Percentiles rank a stretch among this genome's conserved stretches.
Conservation (phyloP, 2,113 vertebrate genomes). For the Oreotragus oreotragus region DNA sequence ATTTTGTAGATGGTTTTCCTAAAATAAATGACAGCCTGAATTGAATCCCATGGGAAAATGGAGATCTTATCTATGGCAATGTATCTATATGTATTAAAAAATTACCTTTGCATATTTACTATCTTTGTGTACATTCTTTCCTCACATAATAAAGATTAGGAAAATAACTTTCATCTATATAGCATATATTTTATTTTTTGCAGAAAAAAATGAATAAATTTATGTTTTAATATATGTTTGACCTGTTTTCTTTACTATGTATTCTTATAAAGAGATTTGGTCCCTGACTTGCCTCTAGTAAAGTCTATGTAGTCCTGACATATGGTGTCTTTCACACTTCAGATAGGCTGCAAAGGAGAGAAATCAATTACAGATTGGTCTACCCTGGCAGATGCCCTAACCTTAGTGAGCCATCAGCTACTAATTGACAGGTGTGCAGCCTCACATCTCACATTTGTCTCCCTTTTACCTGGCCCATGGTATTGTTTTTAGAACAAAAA, state of each 20-base stretch:
- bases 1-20: background rate
- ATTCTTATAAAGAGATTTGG: background rate
- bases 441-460: background rate
- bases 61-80: background rate
- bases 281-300: background rate
- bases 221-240: background rate
- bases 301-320: background rate
- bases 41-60: background rate
- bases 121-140: background rate
- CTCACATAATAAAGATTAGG: background rate
- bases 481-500: conserved; percentile 17
- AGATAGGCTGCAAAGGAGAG: background rate
- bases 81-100: background rate
- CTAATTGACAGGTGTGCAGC: conserved; percentile 2
- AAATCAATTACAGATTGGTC: background rate
- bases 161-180: background rate
- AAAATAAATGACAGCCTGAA: background rate
- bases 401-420: background rate
- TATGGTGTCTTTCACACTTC: background rate
- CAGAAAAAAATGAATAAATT: background rate
- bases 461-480: background rate
- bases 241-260: background rate
- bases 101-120: background rate
- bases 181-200: background rate
- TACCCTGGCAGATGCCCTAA: background rate